Percentiles rank a stretch among this genome's conserved stretches.
phyloP scores from a whole-genome alignment of 2,113 vertebrate genomes.

The Pleuronectes platessa region DNA sequence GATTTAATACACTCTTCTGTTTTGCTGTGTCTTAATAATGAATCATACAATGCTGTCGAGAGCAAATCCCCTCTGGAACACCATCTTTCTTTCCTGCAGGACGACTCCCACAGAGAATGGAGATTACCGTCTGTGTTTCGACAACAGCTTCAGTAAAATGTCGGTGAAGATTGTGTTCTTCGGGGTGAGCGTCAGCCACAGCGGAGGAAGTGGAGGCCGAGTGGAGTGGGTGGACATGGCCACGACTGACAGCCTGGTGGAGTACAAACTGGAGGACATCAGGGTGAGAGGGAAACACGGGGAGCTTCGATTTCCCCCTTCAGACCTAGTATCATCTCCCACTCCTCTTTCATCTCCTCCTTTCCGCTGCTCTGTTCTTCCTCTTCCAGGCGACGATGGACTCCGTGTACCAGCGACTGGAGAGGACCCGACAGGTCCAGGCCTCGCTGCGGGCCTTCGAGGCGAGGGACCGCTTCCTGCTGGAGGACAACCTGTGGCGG shows the following conservation, averaged over 20 bases:
- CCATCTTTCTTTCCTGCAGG: conserved; percentile 62
- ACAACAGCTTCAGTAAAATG: conserved; percentile 91
- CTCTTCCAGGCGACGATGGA: conserved; percentile 82
- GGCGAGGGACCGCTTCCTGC: conserved; percentile 87
- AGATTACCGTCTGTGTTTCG: conserved; percentile 92
- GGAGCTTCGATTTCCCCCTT: neutral
- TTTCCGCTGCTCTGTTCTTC: neutral
- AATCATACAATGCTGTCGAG: neutral
- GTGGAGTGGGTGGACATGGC: conserved; percentile 78
- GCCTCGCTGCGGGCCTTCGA: conserved; percentile 83
- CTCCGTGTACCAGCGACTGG: conserved; percentile 79
- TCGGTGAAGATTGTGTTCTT: conserved; percentile 92
- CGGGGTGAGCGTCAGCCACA: conserved; percentile 81
- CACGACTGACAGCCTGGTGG: conserved; percentile 82
- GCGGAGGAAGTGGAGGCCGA: conserved; percentile 7
- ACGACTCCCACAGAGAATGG: conserved; percentile 86
- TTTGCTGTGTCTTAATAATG: neutral
- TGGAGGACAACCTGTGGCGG: conserved; percentile 87
- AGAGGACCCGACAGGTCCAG: conserved; percentile 84
- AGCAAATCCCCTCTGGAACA: neutral
- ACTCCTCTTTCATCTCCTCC: neutral
- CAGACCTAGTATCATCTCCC: neutral
- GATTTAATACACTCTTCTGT: too few relatives aligned
- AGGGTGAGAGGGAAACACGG: conserved; percentile 62
- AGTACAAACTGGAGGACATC: conserved; percentile 75